A percentile compares a stretch with the other conserved stretches of the same genome.
Evolutionary conservation across 2,113 vertebrate species (phyloP).

Genomic region (Alligator mississippiensis): DNA sequence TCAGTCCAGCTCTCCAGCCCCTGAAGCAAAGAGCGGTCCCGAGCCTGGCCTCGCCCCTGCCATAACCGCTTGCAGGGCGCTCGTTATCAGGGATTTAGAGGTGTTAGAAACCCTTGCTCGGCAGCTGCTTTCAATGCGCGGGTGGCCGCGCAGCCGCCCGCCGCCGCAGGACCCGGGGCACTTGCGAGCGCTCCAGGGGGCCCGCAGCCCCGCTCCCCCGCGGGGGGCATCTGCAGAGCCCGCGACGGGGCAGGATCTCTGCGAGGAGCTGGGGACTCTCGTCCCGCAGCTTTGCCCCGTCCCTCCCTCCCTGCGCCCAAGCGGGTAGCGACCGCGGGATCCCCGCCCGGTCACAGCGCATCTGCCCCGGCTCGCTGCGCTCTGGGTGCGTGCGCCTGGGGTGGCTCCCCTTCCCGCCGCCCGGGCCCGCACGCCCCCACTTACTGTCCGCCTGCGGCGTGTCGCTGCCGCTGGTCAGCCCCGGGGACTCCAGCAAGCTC

Average conservation of each 20-base stretch:
- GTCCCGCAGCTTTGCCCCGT: too few species aligned
- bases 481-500: conserved; percentile 94
- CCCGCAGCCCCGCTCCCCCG: background rate
- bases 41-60: background rate
- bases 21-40: too few species aligned
- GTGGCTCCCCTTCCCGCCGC: background rate
- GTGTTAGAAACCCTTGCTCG: background rate
- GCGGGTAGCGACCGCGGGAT: too few species aligned
- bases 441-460: conserved; percentile 98
- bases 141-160: background rate
- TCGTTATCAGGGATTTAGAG: background rate
- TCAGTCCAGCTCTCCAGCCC: too few species aligned
- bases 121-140: background rate
- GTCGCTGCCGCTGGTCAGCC: conserved; percentile 97
- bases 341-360: too few species aligned
- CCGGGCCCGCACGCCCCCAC: conserved; percentile 58
- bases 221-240: background rate
- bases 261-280: too few species aligned
- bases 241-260: too few species aligned
- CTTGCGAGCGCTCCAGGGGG: background rate
- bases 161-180: background rate
- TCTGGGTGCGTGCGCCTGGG: background rate
- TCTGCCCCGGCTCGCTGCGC: background rate
- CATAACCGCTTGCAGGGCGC: background rate
- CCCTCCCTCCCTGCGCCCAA: too few species aligned